phyloP scores from a whole-genome alignment of 2,888 invertebrate genomes.

The Heteropelma amictum region DNA sequence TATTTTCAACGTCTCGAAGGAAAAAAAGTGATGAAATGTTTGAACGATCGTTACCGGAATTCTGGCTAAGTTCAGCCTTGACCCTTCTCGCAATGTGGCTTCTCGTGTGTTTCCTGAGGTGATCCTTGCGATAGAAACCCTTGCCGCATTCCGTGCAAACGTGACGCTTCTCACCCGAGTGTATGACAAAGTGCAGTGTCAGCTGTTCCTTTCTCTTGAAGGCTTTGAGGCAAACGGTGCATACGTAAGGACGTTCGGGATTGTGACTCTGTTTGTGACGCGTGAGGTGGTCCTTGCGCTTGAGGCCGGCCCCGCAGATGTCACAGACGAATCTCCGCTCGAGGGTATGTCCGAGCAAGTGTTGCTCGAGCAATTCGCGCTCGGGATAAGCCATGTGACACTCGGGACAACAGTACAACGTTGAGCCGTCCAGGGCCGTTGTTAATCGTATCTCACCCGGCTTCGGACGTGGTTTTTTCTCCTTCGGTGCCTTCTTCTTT shows the following conservation, averaged over 20 bases:
- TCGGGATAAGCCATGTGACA: slow-evolving; percentile 95
- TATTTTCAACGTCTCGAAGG: not conserved
- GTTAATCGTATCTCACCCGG: slow-evolving; percentile 91
- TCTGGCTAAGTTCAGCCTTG: slow-evolving; percentile 90
- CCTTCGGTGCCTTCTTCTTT: slow-evolving; percentile 87
- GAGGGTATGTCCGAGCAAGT: slow-evolving; percentile 91
- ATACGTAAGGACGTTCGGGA: slow-evolving; percentile 92
- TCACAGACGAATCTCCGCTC: slow-evolving; percentile 92
- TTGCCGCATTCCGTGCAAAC: slow-evolving; percentile 93
- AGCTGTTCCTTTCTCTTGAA: slow-evolving; percentile 94
- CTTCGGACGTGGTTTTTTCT: slow-evolving; percentile 90
- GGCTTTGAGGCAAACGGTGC: slow-evolving; percentile 91
- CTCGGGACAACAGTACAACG: slow-evolving; percentile 91
- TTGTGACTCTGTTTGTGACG: slow-evolving; percentile 93
- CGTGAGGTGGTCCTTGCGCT: slow-evolving; percentile 91
- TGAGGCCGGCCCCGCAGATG: slow-evolving; percentile 92
- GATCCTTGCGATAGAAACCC: slow-evolving; percentile 93
- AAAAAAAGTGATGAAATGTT: not conserved
- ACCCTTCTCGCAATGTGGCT: slow-evolving; percentile 91
- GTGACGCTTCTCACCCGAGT: slow-evolving; percentile 93
- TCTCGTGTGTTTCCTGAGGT: slow-evolving; percentile 90
- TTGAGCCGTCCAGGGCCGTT: slow-evolving; percentile 90
- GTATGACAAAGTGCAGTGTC: slow-evolving; percentile 92
- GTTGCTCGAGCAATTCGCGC: slow-evolving; percentile 89
- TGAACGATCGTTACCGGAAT: slow-evolving; percentile 76